phyloP scores from a whole-genome alignment of 2,113 vertebrate species.

The Silurus asotus region DNA sequence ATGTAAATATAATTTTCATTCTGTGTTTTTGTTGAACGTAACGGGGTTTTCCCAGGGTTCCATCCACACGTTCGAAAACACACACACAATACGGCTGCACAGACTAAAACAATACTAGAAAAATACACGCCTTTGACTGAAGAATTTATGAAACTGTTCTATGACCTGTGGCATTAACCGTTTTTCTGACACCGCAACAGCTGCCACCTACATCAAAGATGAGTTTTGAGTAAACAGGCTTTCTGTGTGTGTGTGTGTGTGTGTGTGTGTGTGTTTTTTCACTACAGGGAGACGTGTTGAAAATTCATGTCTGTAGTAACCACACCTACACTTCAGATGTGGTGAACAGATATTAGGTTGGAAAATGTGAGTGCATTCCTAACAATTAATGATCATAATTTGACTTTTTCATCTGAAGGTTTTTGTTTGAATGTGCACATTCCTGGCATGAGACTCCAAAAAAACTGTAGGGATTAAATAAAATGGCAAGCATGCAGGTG shows the following conservation, averaged over 20 bases:
- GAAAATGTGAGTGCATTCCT: neutral
- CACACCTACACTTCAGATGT: neutral
- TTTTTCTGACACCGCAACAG: neutral
- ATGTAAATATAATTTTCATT: neutral
- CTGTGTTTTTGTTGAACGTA: neutral
- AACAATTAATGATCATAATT: neutral
- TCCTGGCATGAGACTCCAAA: neutral
- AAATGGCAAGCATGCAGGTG: neutral
- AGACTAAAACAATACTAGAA: neutral
- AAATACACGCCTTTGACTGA: neutral
- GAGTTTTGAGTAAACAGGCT: neutral
- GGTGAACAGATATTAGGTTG: neutral
- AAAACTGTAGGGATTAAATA: neutral
- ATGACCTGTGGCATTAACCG: neutral
- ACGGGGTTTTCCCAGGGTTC: neutral
- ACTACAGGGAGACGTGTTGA: neutral
- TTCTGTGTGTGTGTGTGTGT: neutral
- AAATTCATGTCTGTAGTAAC: neutral
- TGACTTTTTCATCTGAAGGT: neutral
- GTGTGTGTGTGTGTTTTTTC: too few species aligned
- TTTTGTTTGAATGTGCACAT: neutral
- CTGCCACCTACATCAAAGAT: neutral
- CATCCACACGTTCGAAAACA: neutral
- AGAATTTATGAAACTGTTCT: neutral
- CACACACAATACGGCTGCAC: neutral